phyloP scores from a whole-genome alignment of 2,113 vertebrate species.

The Hippolais icterina region DNA sequence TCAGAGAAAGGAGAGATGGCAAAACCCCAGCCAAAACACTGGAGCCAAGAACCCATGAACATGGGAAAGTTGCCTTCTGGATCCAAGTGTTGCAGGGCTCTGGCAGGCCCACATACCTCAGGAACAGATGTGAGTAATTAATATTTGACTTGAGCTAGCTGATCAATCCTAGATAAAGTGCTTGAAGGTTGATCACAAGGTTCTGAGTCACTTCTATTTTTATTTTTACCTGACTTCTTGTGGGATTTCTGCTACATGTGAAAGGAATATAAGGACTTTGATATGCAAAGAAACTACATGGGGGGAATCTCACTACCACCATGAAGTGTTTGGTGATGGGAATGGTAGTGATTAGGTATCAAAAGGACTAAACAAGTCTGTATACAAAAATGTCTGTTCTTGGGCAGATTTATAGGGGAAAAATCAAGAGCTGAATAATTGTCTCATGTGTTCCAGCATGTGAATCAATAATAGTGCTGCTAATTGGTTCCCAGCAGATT shows the following conservation, averaged over 20 bases:
- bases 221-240: background rate
- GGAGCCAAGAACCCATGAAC: background rate
- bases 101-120: background rate
- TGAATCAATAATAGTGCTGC: background rate
- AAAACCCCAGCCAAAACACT: background rate
- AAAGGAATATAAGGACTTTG: background rate
- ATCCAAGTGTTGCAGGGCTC: background rate
- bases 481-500: background rate
- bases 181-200: background rate
- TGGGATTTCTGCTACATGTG: background rate
- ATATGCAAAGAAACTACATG: background rate
- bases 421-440: background rate
- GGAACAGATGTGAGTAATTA: slow-evolving; percentile 13
- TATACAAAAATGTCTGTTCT: background rate
- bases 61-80: slow-evolving; percentile 1
- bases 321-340: background rate
- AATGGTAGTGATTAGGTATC: background rate
- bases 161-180: background rate
- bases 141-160: background rate
- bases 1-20: background rate
- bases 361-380: background rate
- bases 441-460: background rate
- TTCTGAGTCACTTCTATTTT: background rate
- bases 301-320: background rate
- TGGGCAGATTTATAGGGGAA: background rate